Evolutionary conservation across 1,140 invertebrate species (phyloP), one percentile per base, ranked within the genome.

Genomic region (Cataglyphis hispanica): DNA sequence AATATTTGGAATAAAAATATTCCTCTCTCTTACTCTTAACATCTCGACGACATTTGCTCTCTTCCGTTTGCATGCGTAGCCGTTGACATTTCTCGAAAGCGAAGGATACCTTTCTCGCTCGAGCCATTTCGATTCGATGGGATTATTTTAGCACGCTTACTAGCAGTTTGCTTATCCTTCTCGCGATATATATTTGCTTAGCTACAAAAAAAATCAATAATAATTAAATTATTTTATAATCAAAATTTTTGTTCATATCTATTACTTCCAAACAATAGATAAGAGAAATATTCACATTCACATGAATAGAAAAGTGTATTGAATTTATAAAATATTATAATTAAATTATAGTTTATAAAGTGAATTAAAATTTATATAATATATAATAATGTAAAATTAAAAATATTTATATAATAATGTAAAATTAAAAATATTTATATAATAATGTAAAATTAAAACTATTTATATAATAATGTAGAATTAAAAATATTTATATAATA

Each of bases 11-110:
- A 72, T 31, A 60, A 81, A 56, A 70, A 72, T 83, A 72, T 72
- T 43, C 1, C 31, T 31, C 31, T 31, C 31, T 31, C 31, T 31
- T 3, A 3, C 31, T 31, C 43, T 43, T 13, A 69, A 64, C 19
- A 69, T 16, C 31, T 22, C 0, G 31, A 27, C 74, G 67, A 83
- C 78, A 72, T 83, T 83, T 83, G 37, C 61, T 37, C 22, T 31
- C 31, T 70, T 6, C 2, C 34, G 50, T 81, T 81, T 43, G 34
- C 34, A 5, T 1, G 31, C 34, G 34, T 11, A 25, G 4, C 2
- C 50, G 50, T 25, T 72, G 78, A 83, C 78, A 83, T 83, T 74
- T 74, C 78, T 60, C 4, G 67, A 61, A 74, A 83, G 37, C 37
- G 50, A 4, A 31, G 25, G 46, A 74, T 61, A 25, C 19, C 66